phyloP scores from a whole-genome alignment of 2,797 vertebrate species.

The Paedocypris micromegethes region DNA sequence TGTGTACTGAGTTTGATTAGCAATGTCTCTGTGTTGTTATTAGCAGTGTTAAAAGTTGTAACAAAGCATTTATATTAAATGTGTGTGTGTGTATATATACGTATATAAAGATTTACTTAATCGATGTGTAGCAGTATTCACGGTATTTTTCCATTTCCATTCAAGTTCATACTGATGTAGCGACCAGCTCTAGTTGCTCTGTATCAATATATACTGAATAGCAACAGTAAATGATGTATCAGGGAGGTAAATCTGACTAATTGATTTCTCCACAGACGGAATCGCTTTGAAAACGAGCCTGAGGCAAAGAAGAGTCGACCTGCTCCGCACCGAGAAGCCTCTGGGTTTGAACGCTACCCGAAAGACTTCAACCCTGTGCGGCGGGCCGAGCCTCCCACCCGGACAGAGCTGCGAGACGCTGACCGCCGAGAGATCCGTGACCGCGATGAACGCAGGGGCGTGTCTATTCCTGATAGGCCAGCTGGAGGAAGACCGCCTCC shows the following conservation, averaged over 20 bases:
- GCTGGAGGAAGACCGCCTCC: constrained; percentile 62
- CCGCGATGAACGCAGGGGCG: constrained; percentile 76
- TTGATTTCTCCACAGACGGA: constrained; percentile 67
- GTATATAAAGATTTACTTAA: too few species aligned
- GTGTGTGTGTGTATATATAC: too few species aligned
- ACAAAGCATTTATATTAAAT: too few species aligned
- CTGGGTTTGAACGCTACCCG: constrained; percentile 84
- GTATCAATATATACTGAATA: neutral
- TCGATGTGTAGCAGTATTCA: too few species aligned
- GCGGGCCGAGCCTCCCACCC: constrained; percentile 73
- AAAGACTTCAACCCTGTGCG: constrained; percentile 85
- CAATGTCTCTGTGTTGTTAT: too few species aligned
- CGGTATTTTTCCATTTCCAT: too few species aligned
- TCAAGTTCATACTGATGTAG: too few species aligned
- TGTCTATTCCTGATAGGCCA: constrained; percentile 78
- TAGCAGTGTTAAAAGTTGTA: too few species aligned
- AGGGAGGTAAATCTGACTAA: neutral
- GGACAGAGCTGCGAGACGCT: constrained; percentile 79
- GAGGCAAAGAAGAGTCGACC: constrained; percentile 89
- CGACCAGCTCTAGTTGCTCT: too few species aligned
- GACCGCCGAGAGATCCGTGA: constrained; percentile 86
- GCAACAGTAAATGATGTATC: neutral
- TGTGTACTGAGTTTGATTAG: too few species aligned
- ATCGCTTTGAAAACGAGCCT: constrained; percentile 82
- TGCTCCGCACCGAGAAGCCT: constrained; percentile 74